These are phyloP conservation scores for Callyntrura guangdongensis DNA, from an alignment of 2,888 invertebrate genomes.

Conservation along the genomic window DNA sequence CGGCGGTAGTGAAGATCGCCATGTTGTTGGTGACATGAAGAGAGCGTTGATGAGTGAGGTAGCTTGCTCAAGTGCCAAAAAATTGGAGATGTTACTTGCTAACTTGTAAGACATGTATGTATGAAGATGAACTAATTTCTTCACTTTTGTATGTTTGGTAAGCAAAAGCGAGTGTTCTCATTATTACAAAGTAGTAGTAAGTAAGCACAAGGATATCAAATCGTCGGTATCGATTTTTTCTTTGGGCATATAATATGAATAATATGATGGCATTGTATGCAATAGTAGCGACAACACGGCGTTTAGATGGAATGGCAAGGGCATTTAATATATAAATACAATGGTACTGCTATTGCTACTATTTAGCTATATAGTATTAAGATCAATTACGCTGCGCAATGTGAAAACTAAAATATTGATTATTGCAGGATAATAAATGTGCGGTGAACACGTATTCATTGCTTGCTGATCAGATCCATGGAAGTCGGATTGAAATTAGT, in stretches of 20 bases:
- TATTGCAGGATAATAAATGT: constrained; percentile 46
- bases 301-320: background rate
- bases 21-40: constrained; percentile 76
- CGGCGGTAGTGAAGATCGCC: constrained; percentile 65
- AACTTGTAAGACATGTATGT: constrained; percentile 47
- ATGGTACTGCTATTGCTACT: no score
- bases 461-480: constrained; percentile 36
- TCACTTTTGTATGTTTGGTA: constrained; percentile 57
- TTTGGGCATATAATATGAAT: constrained; percentile 16
- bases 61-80: constrained; percentile 77
- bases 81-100: constrained; percentile 64
- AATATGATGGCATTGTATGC: constrained; percentile 71
- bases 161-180: constrained; percentile 40
- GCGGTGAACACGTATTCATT: constrained; percentile 24
- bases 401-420: constrained; percentile 73
- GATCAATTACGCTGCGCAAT: constrained; percentile 78
- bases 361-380: constrained; percentile 1
- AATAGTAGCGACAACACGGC: constrained; percentile 66
- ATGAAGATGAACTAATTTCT: constrained; percentile 76
- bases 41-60: constrained; percentile 77
- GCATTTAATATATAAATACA: constrained; percentile 19
- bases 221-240: constrained; percentile 78
- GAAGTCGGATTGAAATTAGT: constrained; percentile 40
- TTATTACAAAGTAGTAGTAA: no score
- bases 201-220: constrained; percentile 72